Percentiles rank a stretch among this genome's conserved stretches.
Conservation (phyloP, 1,140 invertebrate species). For the Ephestia elutella region DNA sequence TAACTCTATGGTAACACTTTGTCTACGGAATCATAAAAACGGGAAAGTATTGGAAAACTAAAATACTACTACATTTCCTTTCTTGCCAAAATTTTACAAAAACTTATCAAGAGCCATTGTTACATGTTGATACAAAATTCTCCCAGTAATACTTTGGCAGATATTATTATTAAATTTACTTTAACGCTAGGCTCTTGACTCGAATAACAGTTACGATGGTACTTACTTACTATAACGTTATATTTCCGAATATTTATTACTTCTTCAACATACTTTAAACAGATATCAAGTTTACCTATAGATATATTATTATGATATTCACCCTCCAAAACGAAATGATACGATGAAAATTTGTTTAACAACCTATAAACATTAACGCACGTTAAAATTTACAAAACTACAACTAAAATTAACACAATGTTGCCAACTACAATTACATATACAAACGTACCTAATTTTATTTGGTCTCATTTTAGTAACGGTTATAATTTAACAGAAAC, state of each 20-base stretch:
- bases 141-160: neutral
- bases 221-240: neutral
- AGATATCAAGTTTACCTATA: neutral
- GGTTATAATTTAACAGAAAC: slow-evolving; percentile 44
- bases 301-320: neutral
- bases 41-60: slow-evolving; percentile 10
- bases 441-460: slow-evolving; percentile 67
- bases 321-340: neutral
- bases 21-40: slow-evolving; percentile 38
- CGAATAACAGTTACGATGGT: neutral
- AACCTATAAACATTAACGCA: slow-evolving; percentile 40
- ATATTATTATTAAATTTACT: neutral
- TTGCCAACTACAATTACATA: slow-evolving; percentile 53
- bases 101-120: slow-evolving; percentile 8
- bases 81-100: slow-evolving; percentile 12
- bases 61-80: neutral
- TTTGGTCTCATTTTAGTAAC: slow-evolving; percentile 73
- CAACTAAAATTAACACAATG: slow-evolving; percentile 56
- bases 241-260: neutral
- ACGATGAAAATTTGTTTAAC: slow-evolving; percentile 15
- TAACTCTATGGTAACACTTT: slow-evolving; percentile 69
- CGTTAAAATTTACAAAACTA: slow-evolving; percentile 68
- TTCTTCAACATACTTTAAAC: neutral
- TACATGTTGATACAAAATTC: neutral
- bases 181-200: neutral